These are phyloP conservation scores for Notothenia coriiceps DNA, from an alignment of 2,113 vertebrate genomes.

Conservation along the genomic window DNA sequence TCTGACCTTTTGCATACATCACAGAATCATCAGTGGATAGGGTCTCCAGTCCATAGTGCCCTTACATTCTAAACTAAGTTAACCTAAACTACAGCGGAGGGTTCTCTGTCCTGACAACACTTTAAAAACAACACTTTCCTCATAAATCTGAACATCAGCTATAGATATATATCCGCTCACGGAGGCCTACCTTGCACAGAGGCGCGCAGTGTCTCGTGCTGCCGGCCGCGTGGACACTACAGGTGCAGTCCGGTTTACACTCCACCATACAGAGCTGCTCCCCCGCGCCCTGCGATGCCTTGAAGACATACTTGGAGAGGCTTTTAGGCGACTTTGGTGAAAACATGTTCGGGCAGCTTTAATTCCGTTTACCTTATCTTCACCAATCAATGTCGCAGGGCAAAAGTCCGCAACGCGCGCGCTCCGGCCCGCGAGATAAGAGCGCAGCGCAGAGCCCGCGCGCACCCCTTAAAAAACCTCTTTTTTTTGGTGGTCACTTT, in stretches of 20 bases:
- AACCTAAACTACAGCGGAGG: too few species aligned
- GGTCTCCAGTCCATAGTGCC: not conserved
- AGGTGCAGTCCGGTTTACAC: conserved; percentile 43
- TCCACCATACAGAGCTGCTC: conserved; percentile 72
- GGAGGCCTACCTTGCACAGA: conserved; percentile 36
- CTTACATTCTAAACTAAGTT: too few species aligned
- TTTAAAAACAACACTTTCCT: not conserved
- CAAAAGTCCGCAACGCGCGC: conserved; percentile 63
- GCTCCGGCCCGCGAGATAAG: conserved; percentile 21
- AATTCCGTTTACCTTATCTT: not conserved
- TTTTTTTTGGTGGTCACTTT: not conserved
- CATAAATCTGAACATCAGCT: too few species aligned
- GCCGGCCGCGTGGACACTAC: not conserved
- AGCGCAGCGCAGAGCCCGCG: conserved; percentile 17
- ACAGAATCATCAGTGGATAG: not conserved
- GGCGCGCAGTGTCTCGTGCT: not conserved
- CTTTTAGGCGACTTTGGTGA: conserved; percentile 44
- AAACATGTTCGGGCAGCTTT: conserved; percentile 57
- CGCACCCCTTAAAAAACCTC: not conserved
- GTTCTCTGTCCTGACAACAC: not conserved
- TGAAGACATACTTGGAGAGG: conserved; percentile 1
- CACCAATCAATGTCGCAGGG: conserved; percentile 29
- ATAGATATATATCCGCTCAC: not conserved
- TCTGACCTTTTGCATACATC: not conserved
- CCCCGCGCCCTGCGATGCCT: not conserved